Conservation (phyloP, 2,797 vertebrate genomes). For the Picus viridis region DNA sequence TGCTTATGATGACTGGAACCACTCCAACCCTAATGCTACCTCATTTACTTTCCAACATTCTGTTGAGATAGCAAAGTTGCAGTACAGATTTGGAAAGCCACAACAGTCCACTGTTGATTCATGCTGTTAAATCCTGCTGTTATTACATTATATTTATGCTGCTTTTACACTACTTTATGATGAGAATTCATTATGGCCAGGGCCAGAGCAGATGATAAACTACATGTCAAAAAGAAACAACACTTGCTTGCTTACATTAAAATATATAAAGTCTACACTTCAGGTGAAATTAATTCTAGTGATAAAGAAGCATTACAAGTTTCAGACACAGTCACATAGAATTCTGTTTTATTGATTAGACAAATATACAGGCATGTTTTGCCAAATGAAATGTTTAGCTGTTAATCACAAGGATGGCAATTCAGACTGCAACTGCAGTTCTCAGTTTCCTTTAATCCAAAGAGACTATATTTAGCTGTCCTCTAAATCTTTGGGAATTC, state of each 20-base stretch:
- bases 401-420: background rate
- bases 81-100: constrained; percentile 37
- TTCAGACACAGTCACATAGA: background rate
- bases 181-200: constrained; percentile 33
- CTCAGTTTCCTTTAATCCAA: background rate
- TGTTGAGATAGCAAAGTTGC: constrained; percentile 45
- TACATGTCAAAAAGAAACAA: background rate
- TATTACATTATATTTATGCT: constrained; percentile 44
- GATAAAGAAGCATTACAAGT: background rate
- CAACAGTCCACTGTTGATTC: constrained; percentile 51
- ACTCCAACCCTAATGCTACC: constrained; percentile 37
- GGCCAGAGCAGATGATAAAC: constrained; percentile 50
- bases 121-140: constrained; percentile 54
- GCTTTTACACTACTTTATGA: constrained; percentile 21
- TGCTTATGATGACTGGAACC: constrained; percentile 38
- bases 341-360: background rate
- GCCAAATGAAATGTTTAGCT: background rate
- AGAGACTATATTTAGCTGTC: background rate
- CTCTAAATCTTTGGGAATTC: background rate
- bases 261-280: background rate
- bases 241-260: background rate
- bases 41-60: constrained; percentile 48
- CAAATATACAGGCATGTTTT: background rate
- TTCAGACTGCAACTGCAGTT: background rate
- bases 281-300: background rate